Evolutionary conservation across 2,797 vertebrate genomes (phyloP).

Genomic region (Antennarius maculatus): DNA sequence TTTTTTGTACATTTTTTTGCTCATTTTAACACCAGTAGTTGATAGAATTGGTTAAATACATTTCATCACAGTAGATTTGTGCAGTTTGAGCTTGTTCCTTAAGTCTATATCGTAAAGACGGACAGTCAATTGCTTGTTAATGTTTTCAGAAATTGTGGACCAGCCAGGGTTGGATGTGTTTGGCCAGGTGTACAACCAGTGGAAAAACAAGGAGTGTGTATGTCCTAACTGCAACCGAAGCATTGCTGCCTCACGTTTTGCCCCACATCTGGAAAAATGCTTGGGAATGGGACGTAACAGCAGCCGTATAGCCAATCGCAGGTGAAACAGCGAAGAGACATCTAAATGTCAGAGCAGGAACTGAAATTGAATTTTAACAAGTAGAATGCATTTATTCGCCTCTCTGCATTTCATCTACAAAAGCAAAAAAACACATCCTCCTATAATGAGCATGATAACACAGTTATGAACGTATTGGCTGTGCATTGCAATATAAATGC

Average conservation of each 20-base stretch:
- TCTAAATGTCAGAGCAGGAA: background rate
- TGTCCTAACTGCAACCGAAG: conserved; percentile 98
- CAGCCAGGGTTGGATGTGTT: conserved; percentile 98
- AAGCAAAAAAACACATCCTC: background rate
- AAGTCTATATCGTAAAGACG: background rate
- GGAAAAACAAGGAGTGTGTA: conserved; percentile 99
- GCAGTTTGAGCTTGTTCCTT: background rate
- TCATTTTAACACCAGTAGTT: background rate
- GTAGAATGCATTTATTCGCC: background rate
- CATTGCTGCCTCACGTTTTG: conserved; percentile 97
- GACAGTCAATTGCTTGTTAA: background rate
- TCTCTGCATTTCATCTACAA: background rate
- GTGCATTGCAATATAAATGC: background rate
- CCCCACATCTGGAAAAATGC: conserved; percentile 97
- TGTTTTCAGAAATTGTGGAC: conserved; percentile 93
- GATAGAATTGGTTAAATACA: background rate
- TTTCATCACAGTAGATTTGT: background rate
- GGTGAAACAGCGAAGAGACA: conserved; percentile 56
- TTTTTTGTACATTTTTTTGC: background rate
- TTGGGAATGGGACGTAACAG: conserved; percentile 99
- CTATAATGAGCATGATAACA: background rate
- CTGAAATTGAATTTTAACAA: background rate
- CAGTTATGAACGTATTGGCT: background rate
- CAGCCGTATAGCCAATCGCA: conserved; percentile 97
- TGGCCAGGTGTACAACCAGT: conserved; percentile 98